Percentiles rank a stretch among this genome's conserved stretches.
These are phyloP conservation scores for Argya squamiceps DNA, from an alignment of 2,797 vertebrate species.

Conservation along the genomic window DNA sequence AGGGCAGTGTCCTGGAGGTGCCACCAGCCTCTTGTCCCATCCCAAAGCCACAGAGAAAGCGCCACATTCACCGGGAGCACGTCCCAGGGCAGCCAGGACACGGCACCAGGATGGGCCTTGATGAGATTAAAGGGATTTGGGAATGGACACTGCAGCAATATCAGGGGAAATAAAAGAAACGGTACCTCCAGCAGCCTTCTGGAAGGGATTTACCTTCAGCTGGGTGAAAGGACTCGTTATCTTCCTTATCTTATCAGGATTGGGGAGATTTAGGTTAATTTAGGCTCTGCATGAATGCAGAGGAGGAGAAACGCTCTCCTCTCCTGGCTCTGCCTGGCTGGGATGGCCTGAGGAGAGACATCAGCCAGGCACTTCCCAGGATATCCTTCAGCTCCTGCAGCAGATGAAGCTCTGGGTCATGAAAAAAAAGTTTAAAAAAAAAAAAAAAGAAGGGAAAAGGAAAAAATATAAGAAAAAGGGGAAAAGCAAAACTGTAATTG, in stretches of 20 bases:
- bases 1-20: neutral
- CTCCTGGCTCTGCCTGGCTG: fast-evolving
- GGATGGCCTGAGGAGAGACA: neutral
- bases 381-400: neutral
- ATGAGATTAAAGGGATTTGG: fast-evolving
- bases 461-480: neutral
- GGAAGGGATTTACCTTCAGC: neutral
- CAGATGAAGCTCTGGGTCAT: neutral
- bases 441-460: fast-evolving
- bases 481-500: neutral
- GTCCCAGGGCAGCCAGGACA: neutral
- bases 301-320: neutral
- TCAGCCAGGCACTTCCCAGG: neutral
- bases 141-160: fast-evolving
- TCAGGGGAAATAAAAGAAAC: neutral
- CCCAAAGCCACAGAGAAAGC: neutral
- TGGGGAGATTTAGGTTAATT: neutral
- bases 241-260: neutral
- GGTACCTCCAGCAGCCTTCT: neutral
- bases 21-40: neutral
- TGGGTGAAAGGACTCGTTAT: neutral
- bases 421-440: neutral
- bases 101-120: fast-evolving
- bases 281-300: neutral
- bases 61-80: neutral